Evolutionary conservation across 2,113 vertebrate species (phyloP).

Genomic region (Tragulus kanchil): DNA sequence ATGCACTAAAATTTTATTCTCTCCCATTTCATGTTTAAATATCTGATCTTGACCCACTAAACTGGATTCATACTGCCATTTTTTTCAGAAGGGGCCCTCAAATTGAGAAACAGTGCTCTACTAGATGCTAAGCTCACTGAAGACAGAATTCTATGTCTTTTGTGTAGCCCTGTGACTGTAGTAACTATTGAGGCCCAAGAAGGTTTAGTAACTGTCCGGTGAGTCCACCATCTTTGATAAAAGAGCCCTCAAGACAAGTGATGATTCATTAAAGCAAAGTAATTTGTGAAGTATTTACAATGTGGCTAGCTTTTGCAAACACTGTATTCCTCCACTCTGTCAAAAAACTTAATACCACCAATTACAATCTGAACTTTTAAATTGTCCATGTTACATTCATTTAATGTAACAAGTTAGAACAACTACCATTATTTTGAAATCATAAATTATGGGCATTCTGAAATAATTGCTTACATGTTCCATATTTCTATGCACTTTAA

Average conservation of each 20-base stretch:
- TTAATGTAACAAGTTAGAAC: background rate
- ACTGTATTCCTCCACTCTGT: background rate
- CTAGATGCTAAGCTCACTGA: background rate
- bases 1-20: background rate
- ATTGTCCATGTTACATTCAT: background rate
- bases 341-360: background rate
- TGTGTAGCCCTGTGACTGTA: background rate
- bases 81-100: background rate
- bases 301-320: background rate
- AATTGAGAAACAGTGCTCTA: background rate
- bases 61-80: background rate
- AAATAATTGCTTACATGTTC: conserved; percentile 48
- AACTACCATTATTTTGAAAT: conserved; percentile 54
- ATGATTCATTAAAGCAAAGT: conserved; percentile 15
- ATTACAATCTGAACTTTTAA: conserved; percentile 30
- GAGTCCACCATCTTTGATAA: background rate
- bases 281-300: conserved; percentile 13
- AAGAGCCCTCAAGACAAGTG: background rate
- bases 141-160: background rate
- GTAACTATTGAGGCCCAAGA: background rate
- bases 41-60: background rate
- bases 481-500: conserved; percentile 35
- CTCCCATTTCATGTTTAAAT: background rate
- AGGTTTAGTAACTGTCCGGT: conserved; percentile 25
- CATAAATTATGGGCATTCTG: conserved; percentile 7